Evolutionary conservation across 2,888 invertebrate genomes (phyloP).

Genomic region (Enoplolaimus lenunculus): DNA sequence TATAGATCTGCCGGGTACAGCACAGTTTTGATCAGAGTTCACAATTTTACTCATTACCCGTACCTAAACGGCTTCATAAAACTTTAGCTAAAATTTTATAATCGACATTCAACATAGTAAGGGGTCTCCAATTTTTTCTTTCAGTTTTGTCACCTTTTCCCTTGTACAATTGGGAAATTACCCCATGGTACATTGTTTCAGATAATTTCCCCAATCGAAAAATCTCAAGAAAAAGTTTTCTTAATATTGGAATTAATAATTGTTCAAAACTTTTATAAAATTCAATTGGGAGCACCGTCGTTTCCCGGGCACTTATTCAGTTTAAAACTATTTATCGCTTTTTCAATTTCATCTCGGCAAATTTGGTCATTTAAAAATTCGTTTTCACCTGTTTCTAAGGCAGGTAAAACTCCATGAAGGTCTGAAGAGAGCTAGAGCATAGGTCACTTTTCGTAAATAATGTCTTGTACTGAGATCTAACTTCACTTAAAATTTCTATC

Average conservation of each 20-base stretch:
- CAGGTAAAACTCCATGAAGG: not conserved
- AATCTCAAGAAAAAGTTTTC: not conserved
- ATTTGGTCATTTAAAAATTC: not conserved
- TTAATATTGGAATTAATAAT: not conserved
- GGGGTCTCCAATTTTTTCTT: not conserved
- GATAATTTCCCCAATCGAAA: not conserved
- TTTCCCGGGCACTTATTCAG: not conserved
- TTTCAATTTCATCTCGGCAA: conserved; percentile 4
- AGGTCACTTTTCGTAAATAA: not conserved
- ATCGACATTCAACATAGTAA: conserved; percentile 1
- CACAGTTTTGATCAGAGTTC: conserved; percentile 6
- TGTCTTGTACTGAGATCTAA: conserved; percentile 6
- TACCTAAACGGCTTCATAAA: not conserved
- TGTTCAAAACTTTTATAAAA: not conserved
- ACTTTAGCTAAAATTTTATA: conserved; percentile 11
- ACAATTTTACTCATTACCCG: not conserved
- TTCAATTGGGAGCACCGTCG: conserved; percentile 6
- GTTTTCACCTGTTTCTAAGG: not conserved
- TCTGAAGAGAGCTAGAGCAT: not conserved
- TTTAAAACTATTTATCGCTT: conserved; percentile 6
- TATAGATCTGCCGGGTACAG: not conserved
- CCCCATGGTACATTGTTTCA: conserved; percentile 1
- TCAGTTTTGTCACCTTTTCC: not conserved
- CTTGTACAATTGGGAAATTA: conserved; percentile 5
- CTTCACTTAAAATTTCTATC: not conserved